Percentiles rank a stretch among this genome's conserved stretches.
phyloP scores from a whole-genome alignment of 2,113 vertebrate genomes.

The Phocoena phocoena region DNA sequence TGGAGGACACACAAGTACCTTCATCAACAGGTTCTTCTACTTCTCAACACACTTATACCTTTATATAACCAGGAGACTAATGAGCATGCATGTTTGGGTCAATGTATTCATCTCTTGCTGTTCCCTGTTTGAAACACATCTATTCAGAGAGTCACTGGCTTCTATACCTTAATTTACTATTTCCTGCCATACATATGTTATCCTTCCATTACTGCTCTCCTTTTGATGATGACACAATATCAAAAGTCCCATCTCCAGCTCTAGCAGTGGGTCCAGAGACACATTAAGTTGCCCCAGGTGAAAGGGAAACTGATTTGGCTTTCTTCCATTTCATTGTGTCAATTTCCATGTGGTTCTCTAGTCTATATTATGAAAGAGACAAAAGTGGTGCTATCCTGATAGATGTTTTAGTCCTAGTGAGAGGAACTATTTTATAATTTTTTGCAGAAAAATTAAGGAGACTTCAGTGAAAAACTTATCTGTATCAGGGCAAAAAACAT shows the following conservation, averaged over 20 bases:
- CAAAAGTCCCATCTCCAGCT: background rate
- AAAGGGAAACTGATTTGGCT: background rate
- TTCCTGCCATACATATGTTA: background rate
- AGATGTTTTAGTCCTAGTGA: background rate
- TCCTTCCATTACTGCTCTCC: background rate
- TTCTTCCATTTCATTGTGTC: background rate
- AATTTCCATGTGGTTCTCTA: background rate
- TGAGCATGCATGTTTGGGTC: accelerated
- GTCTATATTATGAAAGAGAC: background rate
- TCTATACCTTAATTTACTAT: background rate
- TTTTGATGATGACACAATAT: background rate
- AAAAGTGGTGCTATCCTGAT: background rate
- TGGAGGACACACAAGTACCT: background rate
- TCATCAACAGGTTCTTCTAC: background rate
- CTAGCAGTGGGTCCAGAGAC: background rate
- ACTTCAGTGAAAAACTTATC: background rate
- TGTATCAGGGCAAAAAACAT: background rate
- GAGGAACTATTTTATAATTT: background rate
- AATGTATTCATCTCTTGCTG: background rate
- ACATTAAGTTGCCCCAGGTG: accelerated
- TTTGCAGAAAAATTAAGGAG: background rate
- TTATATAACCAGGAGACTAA: background rate
- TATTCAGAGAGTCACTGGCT: background rate
- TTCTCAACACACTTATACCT: no score
- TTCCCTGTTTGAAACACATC: background rate